Evolutionary conservation across 2,113 vertebrate genomes (phyloP), one percentile per base, ranked within the genome.

Genomic region (Nannospalax galili): DNA sequence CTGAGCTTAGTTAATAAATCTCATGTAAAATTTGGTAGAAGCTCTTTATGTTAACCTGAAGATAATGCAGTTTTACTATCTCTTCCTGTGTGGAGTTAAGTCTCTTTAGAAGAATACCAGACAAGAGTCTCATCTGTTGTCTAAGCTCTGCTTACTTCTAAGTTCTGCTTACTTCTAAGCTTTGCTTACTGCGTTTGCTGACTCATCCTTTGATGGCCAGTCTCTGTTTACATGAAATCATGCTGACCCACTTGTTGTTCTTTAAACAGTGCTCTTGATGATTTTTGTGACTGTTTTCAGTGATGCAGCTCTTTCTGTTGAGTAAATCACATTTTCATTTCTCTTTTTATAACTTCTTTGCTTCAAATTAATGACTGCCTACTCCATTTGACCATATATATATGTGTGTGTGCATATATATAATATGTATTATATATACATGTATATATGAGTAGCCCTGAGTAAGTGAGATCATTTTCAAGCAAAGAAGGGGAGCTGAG

Each of bases 211-310:
- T 69, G 91, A 81, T 79, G 26, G 72, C 67, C 65, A n/a, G 32
- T 74, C 48, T 74, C 87, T 91, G 62, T 88, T 88, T 52, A 77
- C 20, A 92, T 69, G 85, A 77, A 77, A 75, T 80, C 73, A 88
- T 26, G 28, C 1, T 2, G n/a, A 82, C 65, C n/a, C 40, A 48
- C n/a, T 62, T 69, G 32, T n/a, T 64, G 40, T 88, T 88, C 52
- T 32, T 11, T 42, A 72, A 52, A 84, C 24, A 48, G 35, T n/a
- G 3, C 35, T 16, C 28, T 73, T 73, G 30, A 32, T 88, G 37
- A 28, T 84, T 94, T 91, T 88, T 45, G 26, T 84, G 58, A 30
- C 42, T 74, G 30, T 95, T 88, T 93, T 92, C 17, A 73, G 84
- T n/a, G 28, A 22, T 78, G 6, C 67, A 67, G 10, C 42, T 72